Base-by-base conservation (phyloP, 1,140 invertebrate genomes). In the Cotesia chilonis region DNA sequence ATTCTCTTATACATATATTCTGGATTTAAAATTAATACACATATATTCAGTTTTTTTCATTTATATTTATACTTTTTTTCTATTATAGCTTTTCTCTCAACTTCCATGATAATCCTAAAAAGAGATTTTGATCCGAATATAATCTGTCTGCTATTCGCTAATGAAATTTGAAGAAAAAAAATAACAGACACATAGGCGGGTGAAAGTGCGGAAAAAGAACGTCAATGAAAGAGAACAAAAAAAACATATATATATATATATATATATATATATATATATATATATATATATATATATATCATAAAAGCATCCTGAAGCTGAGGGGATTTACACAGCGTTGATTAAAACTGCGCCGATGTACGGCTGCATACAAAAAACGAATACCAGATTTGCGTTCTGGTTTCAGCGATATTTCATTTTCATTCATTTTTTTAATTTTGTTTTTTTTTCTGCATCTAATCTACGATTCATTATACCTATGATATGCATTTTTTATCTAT, bases 101-200 rank as follows among this genome's bases (percentile, higher is more conserved):
- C 41, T 47, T 47, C 7, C 5, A 47, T 47, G 41, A 47, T 47
- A 47, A 47, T 47, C 41, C 41, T 47, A 47, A 47, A 47, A 47
- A 47, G 41, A 10, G 41, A 47, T 47, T 47, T 47, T 47, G 41
- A 47, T 47, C 41, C 71, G 78, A 75, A 79, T 83, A 79, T 83
- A 85, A 84, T 85, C 83, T 81, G 78, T 68, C 82, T 85, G 83
- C 79, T 82, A 78, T 82, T 83, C 80, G 79, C 80, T 85, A 85
- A 85, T 85, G 82, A 85, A 85, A 85, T 83, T 82, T 72, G 74
- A 69, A 47, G 41, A 71, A 73, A 66, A 77, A 70, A 71, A 71
- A 51, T 41, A 60, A 41, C 10, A 37, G 36, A 28, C 57, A 54
- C 52, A 71, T 37, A 64, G 52, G 63, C 60, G 36, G 12, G n/a